Percentiles rank a stretch among this genome's conserved stretches.
phyloP scores from a whole-genome alignment of 1,140 invertebrate genomes.

The Papilio polyxenes region DNA sequence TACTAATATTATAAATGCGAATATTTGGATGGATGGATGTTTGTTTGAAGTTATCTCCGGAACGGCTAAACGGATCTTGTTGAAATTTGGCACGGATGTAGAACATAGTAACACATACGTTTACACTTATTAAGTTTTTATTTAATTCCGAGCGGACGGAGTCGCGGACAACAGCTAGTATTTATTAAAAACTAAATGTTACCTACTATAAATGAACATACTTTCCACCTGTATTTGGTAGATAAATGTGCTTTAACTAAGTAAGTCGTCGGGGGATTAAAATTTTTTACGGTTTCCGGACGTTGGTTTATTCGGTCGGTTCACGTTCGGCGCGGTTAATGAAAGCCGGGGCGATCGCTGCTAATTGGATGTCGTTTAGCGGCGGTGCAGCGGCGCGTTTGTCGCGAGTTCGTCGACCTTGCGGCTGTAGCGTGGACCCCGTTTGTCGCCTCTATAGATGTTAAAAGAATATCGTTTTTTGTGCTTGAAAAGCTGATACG shows the following conservation, averaged over 20 bases:
- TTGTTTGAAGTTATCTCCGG: no score
- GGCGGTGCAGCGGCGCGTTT: conserved; percentile 60
- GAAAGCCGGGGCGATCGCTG: conserved; percentile 61
- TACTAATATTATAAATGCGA: no score
- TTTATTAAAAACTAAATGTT: no score
- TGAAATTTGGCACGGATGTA: no score
- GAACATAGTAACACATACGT: no score
- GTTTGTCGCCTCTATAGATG: conserved; percentile 16
- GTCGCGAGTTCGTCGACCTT: conserved; percentile 53
- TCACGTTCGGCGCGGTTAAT: conserved; percentile 59
- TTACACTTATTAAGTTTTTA: no score
- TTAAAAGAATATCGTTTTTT: background rate
- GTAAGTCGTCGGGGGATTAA: conserved; percentile 50
- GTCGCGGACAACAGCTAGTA: no score
- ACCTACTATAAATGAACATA: background rate
- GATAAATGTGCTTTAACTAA: conserved; percentile 59
- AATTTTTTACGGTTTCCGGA: conserved; percentile 64
- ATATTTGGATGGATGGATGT: no score
- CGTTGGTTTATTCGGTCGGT: conserved; percentile 46
- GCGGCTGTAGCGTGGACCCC: conserved; percentile 19
- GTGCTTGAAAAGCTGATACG: background rate
- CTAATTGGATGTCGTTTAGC: conserved; percentile 74
- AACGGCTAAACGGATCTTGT: no score
- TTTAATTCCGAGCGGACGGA: no score
- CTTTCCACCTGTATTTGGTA: conserved; percentile 30